A percentile compares a stretch with the other conserved stretches of the same genome.
Conservation (phyloP, 2,113 vertebrate species). For the Crypturellus undulatus region DNA sequence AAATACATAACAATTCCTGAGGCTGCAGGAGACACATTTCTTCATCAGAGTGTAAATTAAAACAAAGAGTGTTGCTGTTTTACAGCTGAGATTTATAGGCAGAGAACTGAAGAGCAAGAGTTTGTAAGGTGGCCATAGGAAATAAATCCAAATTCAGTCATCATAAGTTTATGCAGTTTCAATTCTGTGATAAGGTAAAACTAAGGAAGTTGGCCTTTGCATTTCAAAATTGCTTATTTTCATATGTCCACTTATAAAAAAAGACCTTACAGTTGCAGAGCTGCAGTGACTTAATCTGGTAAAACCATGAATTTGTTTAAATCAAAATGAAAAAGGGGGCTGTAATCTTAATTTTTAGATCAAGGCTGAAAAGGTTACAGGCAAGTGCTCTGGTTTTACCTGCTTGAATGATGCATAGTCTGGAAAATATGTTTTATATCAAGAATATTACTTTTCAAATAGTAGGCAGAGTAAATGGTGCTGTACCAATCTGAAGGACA, state of each 20-base stretch:
- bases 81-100: background rate
- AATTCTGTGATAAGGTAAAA: background rate
- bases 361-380: background rate
- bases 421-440: background rate
- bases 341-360: background rate
- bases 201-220: background rate
- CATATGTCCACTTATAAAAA: background rate
- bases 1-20: background rate
- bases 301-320: background rate
- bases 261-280: background rate
- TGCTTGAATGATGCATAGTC: background rate
- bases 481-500: background rate
- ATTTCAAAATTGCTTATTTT: background rate
- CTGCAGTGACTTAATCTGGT: background rate
- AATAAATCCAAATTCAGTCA: background rate
- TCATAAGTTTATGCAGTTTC: background rate
- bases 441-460: background rate
- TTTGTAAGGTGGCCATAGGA: background rate
- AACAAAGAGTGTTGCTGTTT: background rate
- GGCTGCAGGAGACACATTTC: background rate
- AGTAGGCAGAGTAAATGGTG: background rate
- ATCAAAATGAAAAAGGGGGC: background rate
- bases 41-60: background rate
- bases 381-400: background rate
- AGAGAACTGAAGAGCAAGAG: background rate